These are phyloP conservation scores for Elysia crispata DNA, from an alignment of 2,888 invertebrate genomes.

Conservation along the genomic window DNA sequence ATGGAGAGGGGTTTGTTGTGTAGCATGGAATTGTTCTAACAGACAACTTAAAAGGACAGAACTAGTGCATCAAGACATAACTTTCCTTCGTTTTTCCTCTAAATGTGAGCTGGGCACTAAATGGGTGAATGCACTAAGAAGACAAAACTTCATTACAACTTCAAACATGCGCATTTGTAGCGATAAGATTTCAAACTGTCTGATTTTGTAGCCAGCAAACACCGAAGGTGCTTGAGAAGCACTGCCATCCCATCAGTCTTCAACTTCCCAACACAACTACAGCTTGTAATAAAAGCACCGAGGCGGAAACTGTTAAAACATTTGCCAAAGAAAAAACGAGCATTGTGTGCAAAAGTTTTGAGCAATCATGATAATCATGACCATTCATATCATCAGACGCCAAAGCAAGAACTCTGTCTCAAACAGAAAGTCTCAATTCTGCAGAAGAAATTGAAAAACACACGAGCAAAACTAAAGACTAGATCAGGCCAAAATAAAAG, in stretches of 20 bases:
- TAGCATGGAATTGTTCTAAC: slow-evolving; percentile 10
- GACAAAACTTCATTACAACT: neutral
- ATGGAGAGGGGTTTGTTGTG: slow-evolving; percentile 13
- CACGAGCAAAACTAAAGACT: too few relatives aligned
- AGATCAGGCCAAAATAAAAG: too few relatives aligned
- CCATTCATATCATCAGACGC: too few relatives aligned
- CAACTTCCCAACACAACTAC: neutral
- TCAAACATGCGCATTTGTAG: neutral
- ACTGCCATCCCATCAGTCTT: neutral
- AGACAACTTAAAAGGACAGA: neutral
- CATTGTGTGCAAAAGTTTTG: too few relatives aligned
- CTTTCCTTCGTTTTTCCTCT: slow-evolving; percentile 1
- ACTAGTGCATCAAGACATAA: neutral
- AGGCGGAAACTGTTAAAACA: neutral
- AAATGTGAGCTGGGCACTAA: neutral
- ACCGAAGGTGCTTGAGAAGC: too few relatives aligned
- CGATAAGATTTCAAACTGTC: slow-evolving; percentile 6
- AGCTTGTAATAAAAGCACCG: neutral
- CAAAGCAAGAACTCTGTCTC: too few relatives aligned
- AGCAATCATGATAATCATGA: too few relatives aligned
- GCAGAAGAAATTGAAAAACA: too few relatives aligned
- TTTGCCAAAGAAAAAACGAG: neutral
- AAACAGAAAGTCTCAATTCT: too few relatives aligned
- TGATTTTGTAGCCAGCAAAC: slow-evolving; percentile 2
- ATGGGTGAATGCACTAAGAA: neutral